A percentile compares a stretch with the other conserved stretches of the same genome.
These are phyloP conservation scores for Taenioides sp. DNA, from an alignment of 2,797 vertebrate species.

Conservation along the genomic window DNA sequence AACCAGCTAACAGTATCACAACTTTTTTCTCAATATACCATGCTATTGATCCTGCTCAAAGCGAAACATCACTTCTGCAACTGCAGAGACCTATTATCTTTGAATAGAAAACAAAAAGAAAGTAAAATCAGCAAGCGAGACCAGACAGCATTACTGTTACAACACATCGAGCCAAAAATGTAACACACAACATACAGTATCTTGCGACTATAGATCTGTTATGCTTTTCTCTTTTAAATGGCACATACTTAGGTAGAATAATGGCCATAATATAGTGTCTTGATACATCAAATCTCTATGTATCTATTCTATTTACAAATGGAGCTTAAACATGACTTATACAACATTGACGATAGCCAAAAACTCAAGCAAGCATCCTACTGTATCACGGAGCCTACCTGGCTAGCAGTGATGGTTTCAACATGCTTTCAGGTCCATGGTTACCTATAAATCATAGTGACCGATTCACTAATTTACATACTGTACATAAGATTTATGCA, in stretches of 20 bases:
- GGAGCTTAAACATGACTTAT: slow-evolving; percentile 79
- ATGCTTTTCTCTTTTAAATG: slow-evolving; percentile 74
- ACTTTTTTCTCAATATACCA: slow-evolving; percentile 74
- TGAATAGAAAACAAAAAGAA: slow-evolving; percentile 61
- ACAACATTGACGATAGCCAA: slow-evolving; percentile 80
- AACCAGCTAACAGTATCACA: slow-evolving; percentile 77
- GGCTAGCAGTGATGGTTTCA: slow-evolving; percentile 78
- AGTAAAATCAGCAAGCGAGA: slow-evolving; percentile 81
- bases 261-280: slow-evolving; percentile 81
- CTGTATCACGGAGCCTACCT: slow-evolving; percentile 74
- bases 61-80: slow-evolving; percentile 77
- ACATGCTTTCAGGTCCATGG: slow-evolving; percentile 80
- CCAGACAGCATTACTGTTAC: slow-evolving; percentile 82
- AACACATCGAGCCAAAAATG: slow-evolving; percentile 80
- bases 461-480: slow-evolving; percentile 78
- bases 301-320: slow-evolving; percentile 83
- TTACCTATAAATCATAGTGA: slow-evolving; percentile 77
- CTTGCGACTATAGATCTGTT: slow-evolving; percentile 78
- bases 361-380: slow-evolving; percentile 79
- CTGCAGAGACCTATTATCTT: slow-evolving; percentile 77
- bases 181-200: slow-evolving; percentile 83
- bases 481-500: slow-evolving; percentile 77
- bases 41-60: slow-evolving; percentile 81
- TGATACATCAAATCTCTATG: slow-evolving; percentile 80
- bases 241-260: slow-evolving; percentile 80